Evolutionary conservation across 2,888 invertebrate species (phyloP).

Genomic region (Scaptomyza flava): DNA sequence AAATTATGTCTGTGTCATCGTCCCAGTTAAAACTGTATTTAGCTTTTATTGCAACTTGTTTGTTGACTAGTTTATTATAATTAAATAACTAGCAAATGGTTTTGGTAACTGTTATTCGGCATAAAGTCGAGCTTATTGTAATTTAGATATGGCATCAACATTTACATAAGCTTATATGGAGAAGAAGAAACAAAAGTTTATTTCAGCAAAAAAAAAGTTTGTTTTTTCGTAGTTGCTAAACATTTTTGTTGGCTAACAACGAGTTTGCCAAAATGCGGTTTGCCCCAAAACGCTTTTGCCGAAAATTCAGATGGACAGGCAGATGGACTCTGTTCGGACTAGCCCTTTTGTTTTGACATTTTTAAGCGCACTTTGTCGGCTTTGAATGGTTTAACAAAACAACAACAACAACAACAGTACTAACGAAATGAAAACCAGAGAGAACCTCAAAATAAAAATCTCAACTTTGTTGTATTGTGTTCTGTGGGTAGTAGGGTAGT

Average conservation of each 20-base stretch:
- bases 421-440: slow-evolving; percentile 3
- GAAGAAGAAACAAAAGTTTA: slow-evolving; percentile 25
- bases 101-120: slow-evolving; percentile 7
- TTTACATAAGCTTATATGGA: slow-evolving; percentile 26
- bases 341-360: slow-evolving; percentile 64
- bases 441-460: slow-evolving; percentile 31
- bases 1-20: not conserved
- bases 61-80: slow-evolving; percentile 14
- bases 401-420: slow-evolving; percentile 15
- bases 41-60: slow-evolving; percentile 5
- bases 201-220: slow-evolving; percentile 19
- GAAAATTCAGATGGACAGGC: slow-evolving; percentile 39
- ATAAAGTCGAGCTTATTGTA: slow-evolving; percentile 41
- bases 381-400: slow-evolving; percentile 51
- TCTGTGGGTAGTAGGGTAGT: not conserved
- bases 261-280: slow-evolving; percentile 43
- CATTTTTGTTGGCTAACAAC: slow-evolving; percentile 22
- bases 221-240: slow-evolving; percentile 22
- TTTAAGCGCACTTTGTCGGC: slow-evolving; percentile 76
- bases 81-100: slow-evolving; percentile 25
- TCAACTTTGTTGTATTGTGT: slow-evolving; percentile 46
- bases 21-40: not conserved
- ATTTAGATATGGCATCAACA: slow-evolving; percentile 44
- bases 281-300: slow-evolving; percentile 15
- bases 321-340: slow-evolving; percentile 10